Conservation (phyloP, 2,888 invertebrate genomes). For the Galerucella pusilla region DNA sequence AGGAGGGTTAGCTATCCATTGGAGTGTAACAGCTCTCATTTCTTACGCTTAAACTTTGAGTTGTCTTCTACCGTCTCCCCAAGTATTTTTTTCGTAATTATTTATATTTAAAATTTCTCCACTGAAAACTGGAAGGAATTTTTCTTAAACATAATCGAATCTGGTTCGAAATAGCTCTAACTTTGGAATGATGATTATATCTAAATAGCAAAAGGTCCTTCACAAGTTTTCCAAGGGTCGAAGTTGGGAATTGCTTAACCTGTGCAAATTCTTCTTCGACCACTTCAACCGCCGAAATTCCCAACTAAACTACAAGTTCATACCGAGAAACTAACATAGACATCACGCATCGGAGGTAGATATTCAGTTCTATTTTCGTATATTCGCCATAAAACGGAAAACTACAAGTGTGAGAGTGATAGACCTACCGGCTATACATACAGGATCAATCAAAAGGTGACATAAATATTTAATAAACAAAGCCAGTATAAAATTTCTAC, state of each 20-base stretch:
- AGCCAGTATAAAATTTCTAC: too few species aligned
- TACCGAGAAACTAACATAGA: slow-evolving; percentile 27
- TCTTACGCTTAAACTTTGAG: slow-evolving; percentile 42
- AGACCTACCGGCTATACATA: background rate
- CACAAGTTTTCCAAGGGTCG: slow-evolving; percentile 6
- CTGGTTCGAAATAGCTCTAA: background rate
- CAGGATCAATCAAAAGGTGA: background rate
- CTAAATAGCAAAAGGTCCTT: background rate
- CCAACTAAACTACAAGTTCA: slow-evolving; percentile 37
- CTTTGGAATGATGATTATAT: background rate
- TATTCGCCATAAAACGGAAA: background rate
- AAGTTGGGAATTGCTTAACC: slow-evolving; percentile 25
- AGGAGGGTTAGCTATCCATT: slow-evolving; percentile 15
- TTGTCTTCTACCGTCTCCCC: slow-evolving; percentile 41
- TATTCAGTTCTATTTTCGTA: slow-evolving; percentile 20
- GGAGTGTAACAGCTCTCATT: slow-evolving; percentile 43
- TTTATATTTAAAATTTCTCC: background rate
- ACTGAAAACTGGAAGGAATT: too few species aligned
- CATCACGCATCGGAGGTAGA: slow-evolving; percentile 27
- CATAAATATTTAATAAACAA: too few species aligned
- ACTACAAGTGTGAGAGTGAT: background rate
- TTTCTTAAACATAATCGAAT: background rate
- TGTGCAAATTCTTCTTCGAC: slow-evolving; percentile 30
- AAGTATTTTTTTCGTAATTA: background rate
- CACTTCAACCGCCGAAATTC: slow-evolving; percentile 32